phyloP scores from a whole-genome alignment of 2,797 vertebrate species.

The Helicolenus hilgendorfi region DNA sequence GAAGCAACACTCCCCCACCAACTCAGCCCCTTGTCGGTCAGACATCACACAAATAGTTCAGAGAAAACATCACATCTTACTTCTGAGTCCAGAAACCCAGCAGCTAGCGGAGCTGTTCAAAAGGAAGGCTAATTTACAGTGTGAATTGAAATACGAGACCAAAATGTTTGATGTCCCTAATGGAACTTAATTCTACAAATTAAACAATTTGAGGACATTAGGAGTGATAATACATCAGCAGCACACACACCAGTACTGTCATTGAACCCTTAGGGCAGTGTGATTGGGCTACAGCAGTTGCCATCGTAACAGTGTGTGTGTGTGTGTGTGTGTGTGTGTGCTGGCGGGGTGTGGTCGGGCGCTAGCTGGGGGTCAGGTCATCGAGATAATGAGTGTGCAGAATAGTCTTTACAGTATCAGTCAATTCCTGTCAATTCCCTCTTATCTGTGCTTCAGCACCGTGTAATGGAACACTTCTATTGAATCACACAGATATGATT shows the following conservation, averaged over 20 bases:
- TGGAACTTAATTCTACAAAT: background rate
- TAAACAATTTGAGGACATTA: background rate
- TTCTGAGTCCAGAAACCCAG: background rate
- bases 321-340: background rate
- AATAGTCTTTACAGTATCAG: conserved; percentile 48
- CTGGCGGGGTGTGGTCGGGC: conserved; percentile 7
- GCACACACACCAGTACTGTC: background rate
- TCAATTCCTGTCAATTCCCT: conserved; percentile 55
- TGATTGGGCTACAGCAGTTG: conserved; percentile 64
- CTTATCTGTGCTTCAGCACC: conserved; percentile 26
- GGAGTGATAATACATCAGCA: background rate
- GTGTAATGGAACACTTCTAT: conserved; percentile 13
- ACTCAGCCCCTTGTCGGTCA: background rate
- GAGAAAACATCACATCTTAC: background rate
- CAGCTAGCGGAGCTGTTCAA: background rate
- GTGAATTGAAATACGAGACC: background rate
- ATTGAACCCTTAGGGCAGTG: conserved; percentile 51
- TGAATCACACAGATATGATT: conserved; percentile 31
- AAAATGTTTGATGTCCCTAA: background rate
- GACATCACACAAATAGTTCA: background rate
- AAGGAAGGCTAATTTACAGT: background rate
- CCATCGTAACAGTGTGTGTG: conserved; percentile 63
- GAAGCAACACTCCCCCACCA: background rate
- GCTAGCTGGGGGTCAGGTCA: conserved; percentile 58
- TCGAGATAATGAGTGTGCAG: conserved; percentile 57